Base-by-base conservation (phyloP, 2,113 vertebrate species). In the Microtus montanus region DNA sequence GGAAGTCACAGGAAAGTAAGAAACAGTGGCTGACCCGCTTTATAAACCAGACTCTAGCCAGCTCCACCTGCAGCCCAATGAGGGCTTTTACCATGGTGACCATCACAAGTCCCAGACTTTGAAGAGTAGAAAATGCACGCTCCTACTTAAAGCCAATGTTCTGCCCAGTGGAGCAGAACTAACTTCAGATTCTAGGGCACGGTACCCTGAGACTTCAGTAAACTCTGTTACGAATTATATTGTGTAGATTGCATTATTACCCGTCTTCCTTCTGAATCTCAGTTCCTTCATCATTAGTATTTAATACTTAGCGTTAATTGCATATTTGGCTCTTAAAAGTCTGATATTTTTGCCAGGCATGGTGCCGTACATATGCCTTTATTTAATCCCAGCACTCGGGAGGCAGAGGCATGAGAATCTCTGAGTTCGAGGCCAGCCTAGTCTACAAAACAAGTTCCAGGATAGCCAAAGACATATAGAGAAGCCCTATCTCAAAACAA, bases 1-100 rank as follows among this genome's bases (percentile, higher is more conserved):
- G 95, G 90, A 95, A 91, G 82, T 96, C 96, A 68, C 95, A 97
- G 95, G 64, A 94, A 91, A 95, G 24, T 91, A 89, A 96, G 93
- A 98, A 93, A 95, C 93, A 68, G 91, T 4, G 80, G 84, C 89
- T 71, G 95, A 70, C 88, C 88, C 90, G 84, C 74, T 95, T 82
- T 95, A 35, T 52, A 83, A 96, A 33, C 41, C 52, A 77, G 30
- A 17, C 15, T 63, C 24, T 92, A 75, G 86, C 74, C 49, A 94
- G n/a, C 52, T 87, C 93, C 26, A 41, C 75, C 15, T 0, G 0
- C 33, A 44, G 28, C 54, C 14, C 33, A 0, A 47, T 15, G 15
- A 35, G 28, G 35, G 47, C n/a, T 80, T 68, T 61, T 78, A 30
- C 28, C 2, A 2, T 1, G 17, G 71, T 54, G 44, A 52, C 38